phyloP scores from a whole-genome alignment of 2,888 invertebrate species.

The Hypomecis punctinalis region DNA sequence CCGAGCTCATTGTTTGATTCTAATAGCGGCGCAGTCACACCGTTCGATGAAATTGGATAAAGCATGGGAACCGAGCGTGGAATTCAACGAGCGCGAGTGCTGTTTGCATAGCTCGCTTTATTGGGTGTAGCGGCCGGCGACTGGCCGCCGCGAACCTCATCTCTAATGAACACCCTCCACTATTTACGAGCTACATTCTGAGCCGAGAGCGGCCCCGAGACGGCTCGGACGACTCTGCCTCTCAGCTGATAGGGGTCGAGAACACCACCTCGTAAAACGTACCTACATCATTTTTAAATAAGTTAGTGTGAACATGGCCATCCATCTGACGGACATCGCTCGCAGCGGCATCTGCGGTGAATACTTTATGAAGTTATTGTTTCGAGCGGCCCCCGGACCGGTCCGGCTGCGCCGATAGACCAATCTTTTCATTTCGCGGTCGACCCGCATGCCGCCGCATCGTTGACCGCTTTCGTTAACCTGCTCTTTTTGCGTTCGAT shows the following conservation, averaged over 20 bases:
- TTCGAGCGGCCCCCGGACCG: conserved; percentile 63
- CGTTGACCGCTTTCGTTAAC: conserved; percentile 60
- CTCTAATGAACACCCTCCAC: conserved; percentile 68
- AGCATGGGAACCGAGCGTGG: conserved; percentile 80
- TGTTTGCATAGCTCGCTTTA: conserved; percentile 83
- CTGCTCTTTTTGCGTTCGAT: conserved; percentile 56
- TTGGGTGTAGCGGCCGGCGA: conserved; percentile 75
- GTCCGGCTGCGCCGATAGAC: conserved; percentile 55
- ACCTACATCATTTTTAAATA: conserved; percentile 36
- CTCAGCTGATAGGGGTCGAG: conserved; percentile 32
- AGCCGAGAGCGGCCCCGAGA: not conserved
- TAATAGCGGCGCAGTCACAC: conserved; percentile 70
- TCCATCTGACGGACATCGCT: conserved; percentile 52
- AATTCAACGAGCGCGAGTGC: conserved; percentile 73
- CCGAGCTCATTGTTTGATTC: conserved; percentile 76
- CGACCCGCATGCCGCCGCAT: conserved; percentile 74
- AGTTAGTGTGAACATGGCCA: conserved; percentile 44
- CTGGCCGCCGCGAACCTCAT: conserved; percentile 53
- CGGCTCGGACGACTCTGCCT: not conserved
- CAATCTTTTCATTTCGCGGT: conserved; percentile 74
- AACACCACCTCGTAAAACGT: conserved; percentile 31
- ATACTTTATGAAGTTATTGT: conserved; percentile 81
- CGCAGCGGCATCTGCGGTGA: conserved; percentile 71
- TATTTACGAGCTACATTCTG: conserved; percentile 32
- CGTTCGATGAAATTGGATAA: conserved; percentile 82